phyloP scores from a whole-genome alignment of 2,888 invertebrate species.

The Phaonia tiefii region DNA sequence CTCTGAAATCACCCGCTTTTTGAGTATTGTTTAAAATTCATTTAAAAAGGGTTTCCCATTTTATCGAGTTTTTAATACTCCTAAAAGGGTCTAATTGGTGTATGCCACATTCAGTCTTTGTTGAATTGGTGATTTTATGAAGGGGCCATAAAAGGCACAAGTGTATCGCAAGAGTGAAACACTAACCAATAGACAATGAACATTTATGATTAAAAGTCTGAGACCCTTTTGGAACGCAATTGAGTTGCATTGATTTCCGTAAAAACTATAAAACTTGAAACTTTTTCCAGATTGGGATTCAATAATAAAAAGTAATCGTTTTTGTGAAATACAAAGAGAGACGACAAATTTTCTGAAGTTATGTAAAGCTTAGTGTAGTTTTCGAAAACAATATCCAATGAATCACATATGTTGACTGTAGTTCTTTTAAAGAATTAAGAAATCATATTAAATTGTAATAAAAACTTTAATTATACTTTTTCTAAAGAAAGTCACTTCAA shows the following conservation, averaged over 20 bases:
- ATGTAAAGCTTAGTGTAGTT: too few relatives aligned
- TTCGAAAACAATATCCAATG: constrained; percentile 23
- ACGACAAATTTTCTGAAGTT: too few relatives aligned
- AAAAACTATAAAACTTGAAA: constrained; percentile 40
- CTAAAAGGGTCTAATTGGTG: constrained; percentile 28
- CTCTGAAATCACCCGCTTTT: neutral
- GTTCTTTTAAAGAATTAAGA: constrained; percentile 1
- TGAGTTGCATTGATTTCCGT: constrained; percentile 22
- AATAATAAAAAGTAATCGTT: constrained; percentile 40
- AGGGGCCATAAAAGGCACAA: constrained; percentile 42
- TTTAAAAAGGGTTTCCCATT: constrained; percentile 16
- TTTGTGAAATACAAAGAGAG: neutral
- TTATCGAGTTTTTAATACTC: constrained; percentile 6
- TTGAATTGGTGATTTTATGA: constrained; percentile 18
- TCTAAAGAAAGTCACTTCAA: neutral
- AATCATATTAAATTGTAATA: neutral
- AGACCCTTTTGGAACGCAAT: neutral
- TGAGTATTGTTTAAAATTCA: neutral
- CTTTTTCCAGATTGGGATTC: constrained; percentile 20
- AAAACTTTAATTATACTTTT: neutral
- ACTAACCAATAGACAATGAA: constrained; percentile 4
- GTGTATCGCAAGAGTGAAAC: constrained; percentile 29
- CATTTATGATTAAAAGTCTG: constrained; percentile 18
- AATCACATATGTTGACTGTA: constrained; percentile 12
- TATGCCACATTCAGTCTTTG: constrained; percentile 18